These are phyloP conservation scores for Oreochromis mossambicus DNA, from an alignment of 2,797 vertebrate genomes.

Conservation along the genomic window DNA sequence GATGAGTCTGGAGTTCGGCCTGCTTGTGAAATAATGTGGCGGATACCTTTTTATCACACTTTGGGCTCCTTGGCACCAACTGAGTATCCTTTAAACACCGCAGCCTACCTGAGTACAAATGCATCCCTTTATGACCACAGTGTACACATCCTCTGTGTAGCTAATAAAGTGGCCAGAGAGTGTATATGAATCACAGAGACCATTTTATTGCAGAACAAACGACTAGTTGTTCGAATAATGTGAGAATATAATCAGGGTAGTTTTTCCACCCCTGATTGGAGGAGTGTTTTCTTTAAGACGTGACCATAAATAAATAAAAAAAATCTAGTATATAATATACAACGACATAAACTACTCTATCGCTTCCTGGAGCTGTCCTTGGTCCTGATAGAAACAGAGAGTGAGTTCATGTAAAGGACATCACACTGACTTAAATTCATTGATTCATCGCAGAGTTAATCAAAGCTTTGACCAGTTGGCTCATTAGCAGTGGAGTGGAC, in stretches of 20 bases:
- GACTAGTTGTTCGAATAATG: not conserved
- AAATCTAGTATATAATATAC: not conserved
- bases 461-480: not conserved
- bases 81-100: not conserved
- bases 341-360: not conserved
- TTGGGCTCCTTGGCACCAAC: not conserved
- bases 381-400: conserved; percentile 12
- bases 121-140: not conserved
- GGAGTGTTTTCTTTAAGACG: not conserved
- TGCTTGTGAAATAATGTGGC: not conserved
- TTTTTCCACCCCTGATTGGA: not conserved
- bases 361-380: conserved; percentile 33
- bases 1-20: not conserved
- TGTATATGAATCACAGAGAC: not conserved
- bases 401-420: not conserved
- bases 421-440: not conserved
- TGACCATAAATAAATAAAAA: not conserved
- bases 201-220: not conserved
- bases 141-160: not conserved
- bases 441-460: not conserved
- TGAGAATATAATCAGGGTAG: not conserved
- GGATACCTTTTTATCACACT: not conserved
- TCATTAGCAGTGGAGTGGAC: not conserved
- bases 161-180: not conserved
- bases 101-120: not conserved